phyloP scores from a whole-genome alignment of 2,113 vertebrate genomes.

The Mustela lutreola region DNA sequence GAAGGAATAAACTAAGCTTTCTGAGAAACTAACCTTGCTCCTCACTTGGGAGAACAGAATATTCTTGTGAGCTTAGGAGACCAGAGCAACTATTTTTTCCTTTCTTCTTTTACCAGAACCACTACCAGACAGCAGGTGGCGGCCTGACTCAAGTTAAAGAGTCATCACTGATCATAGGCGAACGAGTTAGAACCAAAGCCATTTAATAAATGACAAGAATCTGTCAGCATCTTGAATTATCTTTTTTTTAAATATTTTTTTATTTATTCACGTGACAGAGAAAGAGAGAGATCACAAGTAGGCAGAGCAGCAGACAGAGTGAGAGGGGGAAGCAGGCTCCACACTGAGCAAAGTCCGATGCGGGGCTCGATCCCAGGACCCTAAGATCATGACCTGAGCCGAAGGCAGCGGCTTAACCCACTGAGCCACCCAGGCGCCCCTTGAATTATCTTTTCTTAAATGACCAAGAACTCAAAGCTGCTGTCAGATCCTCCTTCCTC shows the following conservation, averaged over 20 bases:
- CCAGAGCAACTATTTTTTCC: neutral
- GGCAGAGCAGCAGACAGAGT: no score
- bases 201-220: neutral
- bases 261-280: no score
- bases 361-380: no score
- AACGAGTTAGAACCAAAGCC: neutral
- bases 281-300: no score
- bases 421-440: no score
- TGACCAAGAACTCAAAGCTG: neutral
- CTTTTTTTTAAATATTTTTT: neutral
- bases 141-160: neutral
- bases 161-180: neutral
- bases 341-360: no score
- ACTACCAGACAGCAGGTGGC: slow-evolving; percentile 50
- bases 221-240: neutral
- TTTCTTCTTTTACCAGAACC: neutral
- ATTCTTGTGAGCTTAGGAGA: neutral
- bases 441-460: neutral
- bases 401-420: no score
- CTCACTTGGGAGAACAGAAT: neutral
- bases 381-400: no score
- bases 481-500: neutral
- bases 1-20: neutral
- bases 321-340: no score
- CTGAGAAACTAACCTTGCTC: neutral